phyloP scores from a whole-genome alignment of 37 sponge, comb jelly and placozoan species.

The Agelas oroides region DNA sequence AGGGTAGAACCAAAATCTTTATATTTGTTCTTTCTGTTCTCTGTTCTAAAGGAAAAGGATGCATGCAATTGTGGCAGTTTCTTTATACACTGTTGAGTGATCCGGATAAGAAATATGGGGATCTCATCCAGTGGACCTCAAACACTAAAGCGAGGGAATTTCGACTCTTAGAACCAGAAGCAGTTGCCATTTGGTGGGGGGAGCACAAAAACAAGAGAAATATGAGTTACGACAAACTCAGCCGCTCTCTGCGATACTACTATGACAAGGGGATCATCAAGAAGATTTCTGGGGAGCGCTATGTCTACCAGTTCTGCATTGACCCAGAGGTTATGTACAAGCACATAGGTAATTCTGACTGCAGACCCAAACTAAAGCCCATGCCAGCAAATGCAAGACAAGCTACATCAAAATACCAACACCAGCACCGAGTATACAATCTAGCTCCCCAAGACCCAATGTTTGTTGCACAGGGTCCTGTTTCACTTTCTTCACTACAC shows the following conservation, averaged over 20 bases:
- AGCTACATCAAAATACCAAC: constrained; percentile 30
- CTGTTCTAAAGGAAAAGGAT: constrained; percentile 82
- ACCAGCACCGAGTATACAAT: neutral
- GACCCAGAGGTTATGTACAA: constrained; percentile 79
- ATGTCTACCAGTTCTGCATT: constrained; percentile 83
- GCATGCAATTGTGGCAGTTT: constrained; percentile 91
- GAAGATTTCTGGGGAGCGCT: constrained; percentile 84
- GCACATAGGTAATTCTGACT: constrained; percentile 75
- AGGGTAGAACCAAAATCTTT: no score
- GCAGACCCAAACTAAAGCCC: constrained; percentile 69
- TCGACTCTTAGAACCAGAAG: constrained; percentile 86
- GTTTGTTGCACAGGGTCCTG: constrained; percentile 26
- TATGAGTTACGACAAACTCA: constrained; percentile 93
- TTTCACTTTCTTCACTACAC: constrained; percentile 9
- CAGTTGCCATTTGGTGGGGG: constrained; percentile 91
- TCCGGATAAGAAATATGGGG: constrained; percentile 28
- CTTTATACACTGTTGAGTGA: constrained; percentile 81
- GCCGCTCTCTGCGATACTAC: constrained; percentile 89
- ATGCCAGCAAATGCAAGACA: constrained; percentile 58
- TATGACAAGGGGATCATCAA: constrained; percentile 86
- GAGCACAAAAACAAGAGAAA: constrained; percentile 81
- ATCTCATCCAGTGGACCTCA: constrained; percentile 82
- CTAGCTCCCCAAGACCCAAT: constrained; percentile 5
- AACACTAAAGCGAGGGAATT: constrained; percentile 61
- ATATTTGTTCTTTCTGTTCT: no score